Conservation (phyloP, 2,113 vertebrate genomes). For the Capreolus pygargus region DNA sequence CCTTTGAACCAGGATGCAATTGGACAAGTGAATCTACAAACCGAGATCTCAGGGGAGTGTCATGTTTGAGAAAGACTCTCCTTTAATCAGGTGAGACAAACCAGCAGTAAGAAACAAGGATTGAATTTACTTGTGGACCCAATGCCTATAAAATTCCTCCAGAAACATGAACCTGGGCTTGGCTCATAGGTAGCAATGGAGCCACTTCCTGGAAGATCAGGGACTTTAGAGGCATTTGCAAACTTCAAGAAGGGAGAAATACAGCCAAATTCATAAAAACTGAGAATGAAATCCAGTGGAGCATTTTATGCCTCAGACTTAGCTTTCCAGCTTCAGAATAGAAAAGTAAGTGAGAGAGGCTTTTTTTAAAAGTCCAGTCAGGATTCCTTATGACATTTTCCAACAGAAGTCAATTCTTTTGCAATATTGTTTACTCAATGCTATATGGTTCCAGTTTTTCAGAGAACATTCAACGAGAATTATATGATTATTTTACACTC, state of each 20-base stretch:
- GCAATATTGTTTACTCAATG: neutral
- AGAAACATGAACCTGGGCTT: neutral
- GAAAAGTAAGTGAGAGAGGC: neutral
- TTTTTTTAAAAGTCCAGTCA: neutral
- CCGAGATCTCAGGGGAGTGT: neutral
- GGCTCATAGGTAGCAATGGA: neutral
- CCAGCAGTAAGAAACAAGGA: neutral
- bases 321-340: neutral
- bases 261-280: neutral
- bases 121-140: neutral
- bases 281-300: neutral
- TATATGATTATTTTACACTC: neutral
- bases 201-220: neutral
- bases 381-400: neutral
- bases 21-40: neutral
- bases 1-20: neutral
- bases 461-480: neutral
- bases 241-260: neutral
- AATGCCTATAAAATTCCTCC: neutral
- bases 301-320: neutral
- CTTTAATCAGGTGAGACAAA: neutral
- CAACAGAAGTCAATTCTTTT: neutral
- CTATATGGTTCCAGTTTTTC: neutral
- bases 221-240: neutral
- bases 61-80: neutral